These are phyloP conservation scores for Meandrusa payeni DNA, from an alignment of 2,888 invertebrate genomes.

Conservation along the genomic window DNA sequence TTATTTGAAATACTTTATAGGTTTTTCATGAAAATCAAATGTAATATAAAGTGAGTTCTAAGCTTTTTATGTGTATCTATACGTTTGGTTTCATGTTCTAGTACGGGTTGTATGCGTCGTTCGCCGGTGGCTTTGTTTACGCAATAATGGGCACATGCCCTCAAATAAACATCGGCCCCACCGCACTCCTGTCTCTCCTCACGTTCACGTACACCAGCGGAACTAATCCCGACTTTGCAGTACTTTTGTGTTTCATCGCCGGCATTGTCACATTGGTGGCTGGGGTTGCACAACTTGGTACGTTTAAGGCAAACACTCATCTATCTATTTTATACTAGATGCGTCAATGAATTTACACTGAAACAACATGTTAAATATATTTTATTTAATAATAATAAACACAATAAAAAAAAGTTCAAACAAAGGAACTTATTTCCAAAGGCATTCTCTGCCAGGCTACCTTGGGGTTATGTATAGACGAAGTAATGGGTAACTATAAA, in stretches of 20 bases:
- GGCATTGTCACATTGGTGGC: conserved; percentile 84
- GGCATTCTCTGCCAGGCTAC: no score
- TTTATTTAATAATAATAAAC: no score
- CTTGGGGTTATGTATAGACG: no score
- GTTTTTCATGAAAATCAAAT: no score
- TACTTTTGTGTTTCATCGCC: conserved; percentile 83
- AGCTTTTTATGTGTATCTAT: no score
- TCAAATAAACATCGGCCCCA: conserved; percentile 84
- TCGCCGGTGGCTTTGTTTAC: conserved; percentile 89
- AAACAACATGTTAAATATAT: no score
- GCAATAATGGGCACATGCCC: conserved; percentile 87
- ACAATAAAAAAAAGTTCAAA: no score
- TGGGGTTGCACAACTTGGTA: conserved; percentile 84
- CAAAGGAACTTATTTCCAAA: no score
- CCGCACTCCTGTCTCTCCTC: conserved; percentile 88
- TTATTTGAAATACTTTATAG: no score
- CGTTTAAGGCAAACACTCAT: conserved; percentile 30
- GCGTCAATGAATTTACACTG: no score
- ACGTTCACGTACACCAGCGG: conserved; percentile 84
- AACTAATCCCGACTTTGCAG: conserved; percentile 81
- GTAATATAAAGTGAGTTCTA: no score
- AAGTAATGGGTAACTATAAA: no score
- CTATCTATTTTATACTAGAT: neutral
- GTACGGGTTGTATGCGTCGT: conserved; percentile 92
- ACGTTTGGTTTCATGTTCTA: conserved; percentile 52